Conservation (phyloP, 2,113 vertebrate genomes). For the Serilophus lunatus region DNA sequence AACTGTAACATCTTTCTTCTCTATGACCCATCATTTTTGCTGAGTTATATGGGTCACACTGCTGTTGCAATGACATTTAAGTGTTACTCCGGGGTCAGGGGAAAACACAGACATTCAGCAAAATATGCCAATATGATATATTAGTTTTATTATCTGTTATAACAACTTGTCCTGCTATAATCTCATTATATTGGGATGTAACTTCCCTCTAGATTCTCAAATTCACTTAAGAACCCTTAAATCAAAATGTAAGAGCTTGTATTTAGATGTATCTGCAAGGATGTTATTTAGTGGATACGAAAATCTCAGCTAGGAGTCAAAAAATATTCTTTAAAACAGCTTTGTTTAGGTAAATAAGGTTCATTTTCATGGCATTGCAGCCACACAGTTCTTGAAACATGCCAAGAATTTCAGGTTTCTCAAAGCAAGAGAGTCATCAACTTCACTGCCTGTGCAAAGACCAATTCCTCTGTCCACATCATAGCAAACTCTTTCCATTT, state of each 20-base stretch:
- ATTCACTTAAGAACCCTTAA: slow-evolving; percentile 7
- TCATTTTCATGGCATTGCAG: neutral
- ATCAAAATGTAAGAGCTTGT: neutral
- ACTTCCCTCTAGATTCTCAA: neutral
- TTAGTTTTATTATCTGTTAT: neutral
- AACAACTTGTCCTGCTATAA: neutral
- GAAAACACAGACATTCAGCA: neutral
- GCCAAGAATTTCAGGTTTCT: neutral
- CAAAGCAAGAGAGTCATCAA: neutral
- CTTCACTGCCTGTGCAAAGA: neutral
- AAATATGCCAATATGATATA: neutral
- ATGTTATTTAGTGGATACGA: neutral
- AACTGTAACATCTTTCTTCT: neutral
- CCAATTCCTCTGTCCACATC: neutral
- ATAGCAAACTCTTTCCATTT: neutral
- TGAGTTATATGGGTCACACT: neutral
- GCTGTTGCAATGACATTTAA: neutral
- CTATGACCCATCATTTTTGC: neutral
- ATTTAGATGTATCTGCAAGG: neutral
- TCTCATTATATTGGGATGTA: neutral
- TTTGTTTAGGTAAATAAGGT: neutral
- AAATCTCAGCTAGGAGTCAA: neutral
- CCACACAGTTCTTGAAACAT: neutral
- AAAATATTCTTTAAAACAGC: neutral
- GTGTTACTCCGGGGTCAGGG: neutral